These are phyloP conservation scores for Coendou prehensilis DNA, from an alignment of 2,797 vertebrate species.

Conservation along the genomic window DNA sequence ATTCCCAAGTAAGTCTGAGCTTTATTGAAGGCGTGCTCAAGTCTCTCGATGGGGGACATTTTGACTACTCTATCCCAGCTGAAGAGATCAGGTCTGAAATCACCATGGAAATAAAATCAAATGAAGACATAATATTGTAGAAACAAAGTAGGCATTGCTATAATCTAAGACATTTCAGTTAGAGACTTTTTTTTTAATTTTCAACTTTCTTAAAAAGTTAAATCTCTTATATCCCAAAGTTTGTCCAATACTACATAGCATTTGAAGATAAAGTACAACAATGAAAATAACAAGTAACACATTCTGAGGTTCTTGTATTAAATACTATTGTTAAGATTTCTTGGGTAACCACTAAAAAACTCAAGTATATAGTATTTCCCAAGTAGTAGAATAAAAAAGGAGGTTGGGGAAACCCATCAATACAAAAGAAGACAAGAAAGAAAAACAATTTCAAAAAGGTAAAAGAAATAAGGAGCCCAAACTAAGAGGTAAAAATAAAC, in stretches of 20 bases:
- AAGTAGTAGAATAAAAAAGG: background rate
- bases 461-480: constrained; percentile 2
- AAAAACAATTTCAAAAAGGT: background rate
- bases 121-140: background rate
- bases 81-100: constrained; percentile 93
- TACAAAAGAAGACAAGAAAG: background rate
- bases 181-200: background rate
- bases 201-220: background rate
- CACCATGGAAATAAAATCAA: constrained; percentile 45
- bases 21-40: constrained; percentile 95
- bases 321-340: background rate
- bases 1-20: constrained; percentile 96
- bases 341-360: background rate
- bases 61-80: constrained; percentile 93
- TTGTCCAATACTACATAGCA: background rate
- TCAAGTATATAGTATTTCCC: background rate
- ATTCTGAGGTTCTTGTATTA: constrained; percentile 1
- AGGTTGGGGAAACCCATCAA: background rate
- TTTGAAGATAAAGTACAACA: constrained; percentile 45
- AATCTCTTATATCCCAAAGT: constrained; percentile 9
- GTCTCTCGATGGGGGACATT: constrained; percentile 92
- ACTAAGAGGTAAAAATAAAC: background rate
- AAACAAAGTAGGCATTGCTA: background rate
- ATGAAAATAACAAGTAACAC: background rate
- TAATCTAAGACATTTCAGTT: background rate